These are phyloP conservation scores for Maniola jurtina DNA, from an alignment of 1,140 invertebrate species.

Conservation along the genomic window DNA sequence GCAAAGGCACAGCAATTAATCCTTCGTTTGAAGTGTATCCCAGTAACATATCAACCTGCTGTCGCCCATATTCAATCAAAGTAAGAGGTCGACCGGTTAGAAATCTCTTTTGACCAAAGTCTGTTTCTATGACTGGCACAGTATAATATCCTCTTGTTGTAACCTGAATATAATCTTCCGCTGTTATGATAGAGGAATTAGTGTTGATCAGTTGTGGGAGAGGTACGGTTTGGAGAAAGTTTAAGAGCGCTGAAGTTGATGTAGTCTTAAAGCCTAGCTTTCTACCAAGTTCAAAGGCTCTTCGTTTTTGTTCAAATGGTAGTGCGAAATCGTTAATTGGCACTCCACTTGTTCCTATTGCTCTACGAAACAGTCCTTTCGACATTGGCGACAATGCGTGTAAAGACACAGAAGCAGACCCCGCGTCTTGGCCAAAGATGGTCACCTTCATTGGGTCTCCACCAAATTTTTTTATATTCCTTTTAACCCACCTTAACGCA, in stretches of 20 bases:
- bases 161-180: constrained; percentile 38
- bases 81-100: constrained; percentile 45
- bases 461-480: no score
- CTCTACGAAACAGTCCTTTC: constrained; percentile 58
- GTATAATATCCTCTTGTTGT: constrained; percentile 47
- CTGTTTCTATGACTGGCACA: constrained; percentile 44
- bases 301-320: constrained; percentile 23
- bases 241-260: not conserved
- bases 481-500: no score
- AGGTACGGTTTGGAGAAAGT: constrained; percentile 69
- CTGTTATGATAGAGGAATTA: constrained; percentile 37
- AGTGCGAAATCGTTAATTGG: constrained; percentile 42
- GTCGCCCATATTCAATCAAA: constrained; percentile 1
- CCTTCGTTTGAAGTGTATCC: constrained; percentile 80
- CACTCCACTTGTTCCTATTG: constrained; percentile 52
- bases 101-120: constrained; percentile 62
- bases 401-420: constrained; percentile 69
- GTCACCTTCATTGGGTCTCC: constrained; percentile 61
- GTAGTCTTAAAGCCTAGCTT: constrained; percentile 30
- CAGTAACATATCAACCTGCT: constrained; percentile 80
- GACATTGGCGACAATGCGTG: constrained; percentile 63
- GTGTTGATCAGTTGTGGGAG: constrained; percentile 56
- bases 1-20: constrained; percentile 32
- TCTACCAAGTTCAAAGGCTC: no score
- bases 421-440: constrained; percentile 86